Conservation (phyloP, 2,797 vertebrate species). For the Ambastaia sidthimunki region DNA sequence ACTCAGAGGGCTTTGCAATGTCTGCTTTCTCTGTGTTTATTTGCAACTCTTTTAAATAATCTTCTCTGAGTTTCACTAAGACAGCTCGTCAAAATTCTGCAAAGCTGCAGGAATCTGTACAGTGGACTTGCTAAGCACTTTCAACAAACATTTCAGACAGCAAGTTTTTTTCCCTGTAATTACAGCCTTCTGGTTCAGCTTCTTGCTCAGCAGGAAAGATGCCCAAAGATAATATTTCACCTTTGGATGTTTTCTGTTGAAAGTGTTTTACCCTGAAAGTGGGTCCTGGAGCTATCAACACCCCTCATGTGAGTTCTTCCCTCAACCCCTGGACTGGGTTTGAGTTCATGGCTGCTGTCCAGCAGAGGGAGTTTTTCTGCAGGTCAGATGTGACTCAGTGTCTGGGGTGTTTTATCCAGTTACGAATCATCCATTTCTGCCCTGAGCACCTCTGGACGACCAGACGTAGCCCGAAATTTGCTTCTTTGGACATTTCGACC, state of each 20-base stretch:
- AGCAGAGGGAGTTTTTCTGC: conserved; percentile 36
- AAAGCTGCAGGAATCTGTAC: conserved; percentile 7
- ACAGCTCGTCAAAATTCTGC: conserved; percentile 11
- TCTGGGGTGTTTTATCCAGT: conserved; percentile 91
- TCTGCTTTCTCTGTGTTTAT: conserved; percentile 7
- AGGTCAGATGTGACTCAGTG: conserved; percentile 77
- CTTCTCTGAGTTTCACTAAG: background rate
- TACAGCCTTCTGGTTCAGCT: conserved; percentile 53
- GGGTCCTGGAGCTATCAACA: conserved; percentile 57
- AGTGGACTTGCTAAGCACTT: conserved; percentile 8
- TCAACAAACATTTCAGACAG: background rate
- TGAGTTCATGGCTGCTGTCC: conserved; percentile 36
- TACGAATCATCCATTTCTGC: conserved; percentile 98
- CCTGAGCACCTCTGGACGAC: conserved; percentile 96
- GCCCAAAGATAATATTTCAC: conserved; percentile 65
- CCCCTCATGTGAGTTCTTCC: conserved; percentile 29
- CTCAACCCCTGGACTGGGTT: conserved; percentile 20
- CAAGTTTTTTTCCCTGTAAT: conserved; percentile 38
- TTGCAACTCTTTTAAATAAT: background rate
- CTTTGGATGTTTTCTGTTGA: conserved; percentile 61
- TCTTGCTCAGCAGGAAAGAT: conserved; percentile 50
- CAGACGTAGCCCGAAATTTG: conserved; percentile 93
- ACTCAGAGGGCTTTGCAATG: background rate
- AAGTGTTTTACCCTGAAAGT: conserved; percentile 63
- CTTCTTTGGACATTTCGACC: conserved; percentile 96